Conservation (phyloP, 2,888 invertebrate species). For the Danaus chrysippus region DNA sequence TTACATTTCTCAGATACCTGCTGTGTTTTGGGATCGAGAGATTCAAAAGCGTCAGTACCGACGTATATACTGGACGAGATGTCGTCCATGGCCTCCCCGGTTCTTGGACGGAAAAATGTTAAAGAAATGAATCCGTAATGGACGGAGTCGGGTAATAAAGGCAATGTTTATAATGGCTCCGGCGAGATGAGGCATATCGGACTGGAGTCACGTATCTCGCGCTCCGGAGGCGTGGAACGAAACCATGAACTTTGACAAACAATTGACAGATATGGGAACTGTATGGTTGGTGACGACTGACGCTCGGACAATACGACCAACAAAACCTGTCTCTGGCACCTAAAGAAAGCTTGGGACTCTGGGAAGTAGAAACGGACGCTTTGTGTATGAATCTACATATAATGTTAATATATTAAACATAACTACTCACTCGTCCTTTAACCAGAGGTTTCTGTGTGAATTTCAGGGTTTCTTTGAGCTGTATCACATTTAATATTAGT, state of each 20-base stretch:
- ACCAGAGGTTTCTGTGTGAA: too few relatives aligned
- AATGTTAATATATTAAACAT: too few relatives aligned
- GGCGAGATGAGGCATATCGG: slow-evolving; percentile 20
- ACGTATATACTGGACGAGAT: neutral
- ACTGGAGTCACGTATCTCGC: slow-evolving; percentile 21
- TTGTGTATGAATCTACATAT: too few relatives aligned
- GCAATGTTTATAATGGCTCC: slow-evolving; percentile 8
- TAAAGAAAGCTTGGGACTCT: neutral
- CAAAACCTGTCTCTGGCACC: neutral
- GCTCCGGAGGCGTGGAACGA: slow-evolving; percentile 15
- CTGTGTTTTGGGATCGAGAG: slow-evolving; percentile 16
- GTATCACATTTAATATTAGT: neutral
- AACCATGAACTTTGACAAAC: slow-evolving; percentile 14
- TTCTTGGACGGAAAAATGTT: neutral
- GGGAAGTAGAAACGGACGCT: too few relatives aligned
- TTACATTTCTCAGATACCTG: slow-evolving; percentile 15
- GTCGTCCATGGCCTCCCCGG: slow-evolving; percentile 7
- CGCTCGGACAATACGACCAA: neutral
- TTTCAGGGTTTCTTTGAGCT: neutral
- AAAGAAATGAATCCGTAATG: slow-evolving; percentile 11
- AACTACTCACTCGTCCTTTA: too few relatives aligned
- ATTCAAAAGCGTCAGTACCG: neutral
- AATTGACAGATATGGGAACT: slow-evolving; percentile 14
- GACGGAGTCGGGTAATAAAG: slow-evolving; percentile 6
- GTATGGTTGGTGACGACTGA: slow-evolving; percentile 4